Evolutionary conservation across 2,797 vertebrate species (phyloP).

Genomic region (Hyperoplus lanceolatus): DNA sequence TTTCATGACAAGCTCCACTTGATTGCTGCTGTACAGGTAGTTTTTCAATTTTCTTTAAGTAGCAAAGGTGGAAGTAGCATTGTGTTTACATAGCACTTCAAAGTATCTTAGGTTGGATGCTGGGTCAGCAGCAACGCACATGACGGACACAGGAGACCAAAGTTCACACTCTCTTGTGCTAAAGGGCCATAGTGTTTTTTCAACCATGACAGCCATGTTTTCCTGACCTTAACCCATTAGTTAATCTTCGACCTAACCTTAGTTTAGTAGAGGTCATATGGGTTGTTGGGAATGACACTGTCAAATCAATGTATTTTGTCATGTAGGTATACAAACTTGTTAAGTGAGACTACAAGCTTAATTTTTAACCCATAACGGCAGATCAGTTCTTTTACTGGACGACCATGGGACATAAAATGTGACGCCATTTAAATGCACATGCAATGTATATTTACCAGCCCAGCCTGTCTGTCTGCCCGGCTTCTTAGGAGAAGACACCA

Average conservation of each 20-base stretch:
- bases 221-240: neutral
- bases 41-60: neutral
- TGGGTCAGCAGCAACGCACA: too few species aligned
- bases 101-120: neutral
- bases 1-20: neutral
- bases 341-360: neutral
- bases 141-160: neutral
- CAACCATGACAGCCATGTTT: neutral
- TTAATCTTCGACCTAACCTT: neutral
- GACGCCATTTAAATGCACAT: slow-evolving; percentile 18
- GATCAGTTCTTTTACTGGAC: slow-evolving; percentile 1
- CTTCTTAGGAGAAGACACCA: slow-evolving; percentile 9
- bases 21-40: neutral
- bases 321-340: neutral
- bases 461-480: slow-evolving; percentile 4
- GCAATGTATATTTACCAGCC: neutral
- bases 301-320: neutral
- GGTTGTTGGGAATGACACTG: neutral
- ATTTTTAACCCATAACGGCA: neutral
- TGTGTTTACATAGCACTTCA: neutral
- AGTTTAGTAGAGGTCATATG: neutral
- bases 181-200: neutral
- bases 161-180: neutral
- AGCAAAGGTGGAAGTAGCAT: neutral
- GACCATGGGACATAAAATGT: slow-evolving; percentile 9